Percentiles rank a stretch among this genome's conserved stretches.
phyloP scores from a whole-genome alignment of 2,888 invertebrate species.

The Pherbina coryleti region DNA sequence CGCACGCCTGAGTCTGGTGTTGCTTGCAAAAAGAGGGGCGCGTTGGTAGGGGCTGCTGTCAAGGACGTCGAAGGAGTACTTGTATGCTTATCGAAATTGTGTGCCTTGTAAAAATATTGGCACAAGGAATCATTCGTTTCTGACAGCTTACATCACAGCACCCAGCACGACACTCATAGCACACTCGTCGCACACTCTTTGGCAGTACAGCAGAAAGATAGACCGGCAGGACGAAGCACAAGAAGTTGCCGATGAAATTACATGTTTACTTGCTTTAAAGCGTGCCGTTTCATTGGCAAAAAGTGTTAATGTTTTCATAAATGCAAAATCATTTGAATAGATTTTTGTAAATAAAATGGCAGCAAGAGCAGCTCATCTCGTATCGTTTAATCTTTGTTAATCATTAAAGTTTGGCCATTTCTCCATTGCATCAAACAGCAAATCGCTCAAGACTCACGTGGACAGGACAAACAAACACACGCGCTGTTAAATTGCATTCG shows the following conservation, averaged over 20 bases:
- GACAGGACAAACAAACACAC: conserved; percentile 48
- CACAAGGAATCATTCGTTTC: conserved; percentile 69
- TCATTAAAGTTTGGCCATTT: not conserved
- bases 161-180: not conserved
- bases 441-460: conserved; percentile 47
- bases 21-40: conserved; percentile 8
- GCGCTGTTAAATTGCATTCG: conserved; percentile 41
- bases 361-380: not conserved
- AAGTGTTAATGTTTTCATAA: conserved; percentile 34
- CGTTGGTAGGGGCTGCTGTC: conserved; percentile 31
- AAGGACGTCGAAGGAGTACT: conserved; percentile 38
- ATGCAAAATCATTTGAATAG: not conserved
- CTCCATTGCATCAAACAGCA: conserved; percentile 26
- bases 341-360: not conserved
- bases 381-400: not conserved
- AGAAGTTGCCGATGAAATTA: conserved; percentile 14
- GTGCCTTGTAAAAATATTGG: conserved; percentile 69
- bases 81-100: conserved; percentile 68
- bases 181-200: not conserved
- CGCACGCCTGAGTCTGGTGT: conserved; percentile 20
- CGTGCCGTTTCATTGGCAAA: conserved; percentile 11
- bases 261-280: conserved; percentile 25
- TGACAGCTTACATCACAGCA: conserved; percentile 52
- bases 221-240: not conserved
- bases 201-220: not conserved